These are phyloP conservation scores for Bombus superbus DNA, from an alignment of 1,140 invertebrate species.

Conservation along the genomic window DNA sequence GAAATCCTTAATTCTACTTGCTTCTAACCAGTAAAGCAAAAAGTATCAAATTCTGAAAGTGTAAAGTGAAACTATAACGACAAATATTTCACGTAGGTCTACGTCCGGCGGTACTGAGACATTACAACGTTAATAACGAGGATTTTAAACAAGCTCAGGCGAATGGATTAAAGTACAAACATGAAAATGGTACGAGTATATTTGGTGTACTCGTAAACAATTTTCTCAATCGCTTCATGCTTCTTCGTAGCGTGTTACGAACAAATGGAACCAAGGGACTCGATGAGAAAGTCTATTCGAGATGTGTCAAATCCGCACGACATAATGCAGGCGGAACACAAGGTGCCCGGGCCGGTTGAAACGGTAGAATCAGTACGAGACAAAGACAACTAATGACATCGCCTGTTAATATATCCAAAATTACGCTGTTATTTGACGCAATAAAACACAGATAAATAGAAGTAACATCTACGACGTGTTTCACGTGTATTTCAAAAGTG, in stretches of 20 bases:
- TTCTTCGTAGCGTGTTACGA: constrained; percentile 42
- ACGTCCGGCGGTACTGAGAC: not conserved
- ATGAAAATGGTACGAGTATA: constrained; percentile 33
- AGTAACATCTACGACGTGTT: too few species aligned
- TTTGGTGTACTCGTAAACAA: too few species aligned
- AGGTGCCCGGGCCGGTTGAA: not conserved
- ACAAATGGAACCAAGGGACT: constrained; percentile 22
- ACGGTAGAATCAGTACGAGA: not conserved
- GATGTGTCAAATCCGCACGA: constrained; percentile 16
- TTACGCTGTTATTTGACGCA: not conserved
- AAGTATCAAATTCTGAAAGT: too few species aligned
- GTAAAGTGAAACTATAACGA: not conserved
- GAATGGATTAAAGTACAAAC: constrained; percentile 49
- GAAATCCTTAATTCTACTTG: too few species aligned
- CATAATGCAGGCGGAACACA: not conserved
- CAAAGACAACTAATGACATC: not conserved
- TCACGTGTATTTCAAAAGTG: not conserved
- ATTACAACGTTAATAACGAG: not conserved
- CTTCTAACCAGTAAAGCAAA: too few species aligned
- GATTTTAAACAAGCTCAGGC: constrained; percentile 4
- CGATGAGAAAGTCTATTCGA: constrained; percentile 10
- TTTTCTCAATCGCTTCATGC: not conserved
- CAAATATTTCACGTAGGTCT: not conserved
- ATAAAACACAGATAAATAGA: too few species aligned
- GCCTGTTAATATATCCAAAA: not conserved